Evolutionary conservation across 2,113 vertebrate species (phyloP), one percentile per base, ranked within the genome.

Genomic region (Tragelaphus imberbis): DNA sequence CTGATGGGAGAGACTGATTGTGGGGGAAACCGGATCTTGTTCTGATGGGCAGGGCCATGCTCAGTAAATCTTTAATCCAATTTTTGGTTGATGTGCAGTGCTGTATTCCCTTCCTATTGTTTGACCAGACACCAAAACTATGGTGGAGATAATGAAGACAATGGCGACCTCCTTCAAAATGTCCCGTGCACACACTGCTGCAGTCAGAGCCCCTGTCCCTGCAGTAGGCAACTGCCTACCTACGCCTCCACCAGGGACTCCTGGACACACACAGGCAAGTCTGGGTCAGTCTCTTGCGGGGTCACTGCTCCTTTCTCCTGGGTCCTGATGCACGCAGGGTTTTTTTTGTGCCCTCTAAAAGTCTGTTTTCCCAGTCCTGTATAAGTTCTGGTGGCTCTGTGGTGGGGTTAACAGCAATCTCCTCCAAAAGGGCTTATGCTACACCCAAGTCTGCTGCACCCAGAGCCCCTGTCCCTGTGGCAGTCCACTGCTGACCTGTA

Each of bases 101-200:
- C 19, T 36, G n/a, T 36, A 17, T 36, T 71, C 65, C 65, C 8
- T 68, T 19, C 17, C 65, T 68, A 9, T 21, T 71, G 65, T 36
- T 36, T 71, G 65, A 36, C 65, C 65, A 12, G n/a, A 71, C 19
- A 71, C 65, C n/a, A 68, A 68, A 68, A 68, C 65, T 68, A 21
- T 36, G n/a, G 8, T 36, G 65, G 33, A 68, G n/a, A 5, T 5
- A 36, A 36, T 68, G n/a, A 68, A 9, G n/a, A 68, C 11, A 36
- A 36, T 21, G 65, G 65, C 2, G 0, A 68, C 65, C 65, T 68
- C 65, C 65, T 68, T 68, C 65, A 36, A 68, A 68, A 68, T 9
- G n/a, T 36, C 33, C 65, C 4, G 0, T 10, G 65, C 65, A 36
- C 2, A 1, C n/a, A 21, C 2, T 68, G 65, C 65, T 9, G 0